Evolutionary conservation across 2,888 invertebrate species (phyloP).

Genomic region (Monopis laevigella): DNA sequence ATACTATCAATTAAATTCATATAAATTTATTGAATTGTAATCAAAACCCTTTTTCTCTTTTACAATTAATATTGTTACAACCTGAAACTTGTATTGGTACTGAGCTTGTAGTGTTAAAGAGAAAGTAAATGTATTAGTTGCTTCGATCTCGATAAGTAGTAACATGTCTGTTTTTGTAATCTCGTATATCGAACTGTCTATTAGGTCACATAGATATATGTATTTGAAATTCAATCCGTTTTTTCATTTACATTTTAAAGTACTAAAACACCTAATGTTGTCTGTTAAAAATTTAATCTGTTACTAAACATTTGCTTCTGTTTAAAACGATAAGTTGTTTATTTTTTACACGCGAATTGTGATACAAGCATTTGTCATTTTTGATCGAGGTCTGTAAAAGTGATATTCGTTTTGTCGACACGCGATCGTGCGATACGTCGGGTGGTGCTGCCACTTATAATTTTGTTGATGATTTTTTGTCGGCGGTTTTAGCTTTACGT

Average conservation of each 20-base stretch:
- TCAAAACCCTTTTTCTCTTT: too few species aligned
- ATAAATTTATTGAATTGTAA: constrained; percentile 2
- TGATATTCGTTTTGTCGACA: constrained; percentile 54
- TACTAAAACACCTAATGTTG: too few species aligned
- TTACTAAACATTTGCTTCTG: too few species aligned
- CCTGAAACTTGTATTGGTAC: too few species aligned
- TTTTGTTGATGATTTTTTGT: constrained; percentile 28
- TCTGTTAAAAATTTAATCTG: too few species aligned
- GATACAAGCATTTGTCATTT: constrained; percentile 48
- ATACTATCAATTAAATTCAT: constrained; percentile 3
- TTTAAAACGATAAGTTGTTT: too few species aligned
- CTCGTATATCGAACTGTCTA: constrained; percentile 44
- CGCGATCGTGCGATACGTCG: constrained; percentile 46
- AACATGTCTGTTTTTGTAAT: constrained; percentile 42
- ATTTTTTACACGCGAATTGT: constrained; percentile 35
- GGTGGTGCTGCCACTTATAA: constrained; percentile 44
- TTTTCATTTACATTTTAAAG: too few species aligned
- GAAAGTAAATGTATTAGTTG: constrained; percentile 33
- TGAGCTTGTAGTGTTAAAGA: too few species aligned
- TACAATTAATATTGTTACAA: too few species aligned
- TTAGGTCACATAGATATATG: constrained; percentile 38
- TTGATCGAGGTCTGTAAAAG: constrained; percentile 44
- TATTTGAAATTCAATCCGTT: constrained; percentile 46
- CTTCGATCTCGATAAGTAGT: constrained; percentile 34
- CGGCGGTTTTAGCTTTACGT: constrained; percentile 22